phyloP scores from a whole-genome alignment of 2,797 vertebrate genomes.

The Sebastes elongatus region DNA sequence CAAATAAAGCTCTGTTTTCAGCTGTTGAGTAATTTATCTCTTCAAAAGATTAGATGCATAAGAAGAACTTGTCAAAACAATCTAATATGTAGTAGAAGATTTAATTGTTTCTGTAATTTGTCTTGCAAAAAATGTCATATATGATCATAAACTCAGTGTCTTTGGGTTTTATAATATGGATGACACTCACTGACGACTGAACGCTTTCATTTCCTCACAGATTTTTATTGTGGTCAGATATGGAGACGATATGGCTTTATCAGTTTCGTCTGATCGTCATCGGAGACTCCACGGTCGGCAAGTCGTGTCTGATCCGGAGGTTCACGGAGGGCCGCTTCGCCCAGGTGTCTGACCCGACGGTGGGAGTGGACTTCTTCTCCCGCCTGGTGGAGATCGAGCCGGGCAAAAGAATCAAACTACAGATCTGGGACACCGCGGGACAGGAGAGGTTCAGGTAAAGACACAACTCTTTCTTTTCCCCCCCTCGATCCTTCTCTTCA shows the following conservation, averaged over 20 bases:
- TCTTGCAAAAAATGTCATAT: not conserved
- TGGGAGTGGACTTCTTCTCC: slow-evolving; percentile 97
- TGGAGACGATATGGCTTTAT: slow-evolving; percentile 98
- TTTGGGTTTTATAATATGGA: not conserved
- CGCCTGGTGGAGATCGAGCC: slow-evolving; percentile 95
- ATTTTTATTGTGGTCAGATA: slow-evolving; percentile 62
- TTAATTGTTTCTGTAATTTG: too few relatives aligned
- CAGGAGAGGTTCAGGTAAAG: slow-evolving; percentile 91
- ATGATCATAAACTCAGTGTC: not conserved
- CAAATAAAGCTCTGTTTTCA: too few relatives aligned
- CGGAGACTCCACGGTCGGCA: slow-evolving; percentile 95
- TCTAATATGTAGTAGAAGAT: too few relatives aligned
- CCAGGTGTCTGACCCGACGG: slow-evolving; percentile 94
- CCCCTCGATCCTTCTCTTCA: not conserved
- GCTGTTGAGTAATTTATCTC: too few relatives aligned
- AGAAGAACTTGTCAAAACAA: too few relatives aligned
- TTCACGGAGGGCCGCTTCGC: slow-evolving; percentile 96
- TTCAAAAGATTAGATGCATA: too few relatives aligned
- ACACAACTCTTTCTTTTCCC: not conserved
- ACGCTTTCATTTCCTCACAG: slow-evolving; percentile 29
- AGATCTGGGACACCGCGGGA: slow-evolving; percentile 93
- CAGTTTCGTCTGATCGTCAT: slow-evolving; percentile 96
- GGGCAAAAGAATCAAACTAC: slow-evolving; percentile 93
- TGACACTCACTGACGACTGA: not conserved
- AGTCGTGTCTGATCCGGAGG: slow-evolving; percentile 94